These are phyloP conservation scores for Paratilapia polleni DNA, from an alignment of 2,113 vertebrate species.

Conservation along the genomic window DNA sequence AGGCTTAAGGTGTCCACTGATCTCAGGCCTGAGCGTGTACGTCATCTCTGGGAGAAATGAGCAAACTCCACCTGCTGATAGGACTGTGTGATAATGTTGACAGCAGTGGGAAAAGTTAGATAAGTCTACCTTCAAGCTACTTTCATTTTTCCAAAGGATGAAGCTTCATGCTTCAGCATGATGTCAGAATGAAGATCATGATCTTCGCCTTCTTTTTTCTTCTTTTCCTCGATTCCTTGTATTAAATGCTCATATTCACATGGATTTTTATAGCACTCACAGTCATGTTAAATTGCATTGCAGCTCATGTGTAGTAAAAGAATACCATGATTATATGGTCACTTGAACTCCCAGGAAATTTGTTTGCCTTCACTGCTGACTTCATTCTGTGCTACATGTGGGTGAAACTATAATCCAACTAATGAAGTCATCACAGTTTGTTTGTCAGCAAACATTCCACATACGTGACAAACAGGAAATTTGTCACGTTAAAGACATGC, in stretches of 20 bases:
- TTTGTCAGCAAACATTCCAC: not conserved
- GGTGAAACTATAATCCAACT: slow-evolving; percentile 3
- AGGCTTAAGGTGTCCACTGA: not conserved
- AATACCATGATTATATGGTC: not conserved
- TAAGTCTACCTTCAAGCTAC: not conserved
- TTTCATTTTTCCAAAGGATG: not conserved
- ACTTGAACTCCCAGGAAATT: not conserved
- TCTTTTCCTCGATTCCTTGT: not conserved
- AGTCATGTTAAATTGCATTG: not conserved
- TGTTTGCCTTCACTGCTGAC: not conserved
- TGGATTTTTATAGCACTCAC: not conserved
- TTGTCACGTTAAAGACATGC: not conserved
- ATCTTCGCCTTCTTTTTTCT: not conserved
- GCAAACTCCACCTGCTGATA: no score
- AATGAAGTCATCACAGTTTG: not conserved
- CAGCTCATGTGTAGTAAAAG: not conserved
- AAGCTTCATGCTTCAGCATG: not conserved
- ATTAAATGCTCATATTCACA: not conserved
- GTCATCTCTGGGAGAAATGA: not conserved
- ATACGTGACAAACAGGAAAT: slow-evolving; percentile 1
- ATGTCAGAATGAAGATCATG: not conserved
- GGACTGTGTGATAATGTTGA: not conserved
- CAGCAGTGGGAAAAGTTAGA: not conserved
- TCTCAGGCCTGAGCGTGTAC: not conserved
- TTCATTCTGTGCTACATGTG: not conserved